Base-by-base conservation (phyloP, 2,888 invertebrate genomes). In the Epicampocera succincta region DNA sequence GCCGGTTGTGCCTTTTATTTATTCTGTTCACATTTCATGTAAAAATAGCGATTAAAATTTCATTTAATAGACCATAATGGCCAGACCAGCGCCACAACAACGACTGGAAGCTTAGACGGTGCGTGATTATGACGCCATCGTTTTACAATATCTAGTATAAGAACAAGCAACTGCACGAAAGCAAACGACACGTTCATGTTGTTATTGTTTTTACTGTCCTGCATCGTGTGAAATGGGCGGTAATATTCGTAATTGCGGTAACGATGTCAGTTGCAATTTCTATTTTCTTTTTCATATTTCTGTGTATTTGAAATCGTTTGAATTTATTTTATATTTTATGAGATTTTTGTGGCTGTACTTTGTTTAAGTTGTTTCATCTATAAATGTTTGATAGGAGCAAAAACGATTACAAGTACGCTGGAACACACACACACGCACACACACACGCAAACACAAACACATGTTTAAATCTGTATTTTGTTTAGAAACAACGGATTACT, bases 41-140 rank as follows among this genome's bases (percentile, higher is more conserved):
- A 38, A 69, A 66, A 71, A 56, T n/a, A 19, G 15, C 63, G 77
- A 77, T 56, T 77, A 63, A 77, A 68, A 63, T 63, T 25, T 33
- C 50, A 68, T 81, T 76, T 73, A 77, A 73, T 68, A 77, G 81
- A 63, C 76, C 68, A 76, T 68, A 72, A 68, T 56, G 76, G 50
- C 61, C 3, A 5, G 33, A 3, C 33, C 3, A 33, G 33, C 8
- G 33, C 5, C 60, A 63, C 52, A 63, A 46, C n/a, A 3, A 8
- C 3, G 38, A 17, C 33, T 46, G 25, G 0, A 13, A 12, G 1
- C 4, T 21, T 12, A 29, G 42, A 44, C 1, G 33, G 5, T 8
- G 3, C 9, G 8, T 33, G 8, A 33, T 29, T 33, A 9, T 25
- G 5, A 25, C 25, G 5, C 25, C 25, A 25, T 5, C 5, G 25